Evolutionary conservation across 2,797 vertebrate genomes (phyloP).

Genomic region (Falco novaeseelandiae): DNA sequence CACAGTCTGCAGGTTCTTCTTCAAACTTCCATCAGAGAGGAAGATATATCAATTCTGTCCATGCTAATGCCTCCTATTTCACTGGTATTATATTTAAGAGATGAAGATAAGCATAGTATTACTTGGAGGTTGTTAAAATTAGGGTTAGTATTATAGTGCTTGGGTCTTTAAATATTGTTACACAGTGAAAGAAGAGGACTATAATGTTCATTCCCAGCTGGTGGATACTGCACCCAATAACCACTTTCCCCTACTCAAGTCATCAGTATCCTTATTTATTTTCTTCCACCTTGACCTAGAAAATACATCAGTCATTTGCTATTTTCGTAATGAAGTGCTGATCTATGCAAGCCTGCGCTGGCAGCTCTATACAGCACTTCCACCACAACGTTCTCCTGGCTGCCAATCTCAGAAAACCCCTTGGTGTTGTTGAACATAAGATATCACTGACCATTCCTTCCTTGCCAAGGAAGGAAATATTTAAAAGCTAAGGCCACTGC

Average conservation of each 20-base stretch:
- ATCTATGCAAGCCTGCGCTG: slow-evolving; percentile 43
- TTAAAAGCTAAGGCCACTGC: background rate
- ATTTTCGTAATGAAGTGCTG: slow-evolving; percentile 63
- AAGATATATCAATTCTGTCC: background rate
- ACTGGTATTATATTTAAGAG: background rate
- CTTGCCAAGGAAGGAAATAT: slow-evolving; percentile 9
- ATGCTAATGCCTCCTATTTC: background rate
- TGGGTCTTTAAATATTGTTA: background rate
- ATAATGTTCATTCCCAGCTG: background rate
- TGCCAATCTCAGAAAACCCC: slow-evolving; percentile 38
- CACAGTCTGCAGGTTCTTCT: background rate
- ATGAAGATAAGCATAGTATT: background rate
- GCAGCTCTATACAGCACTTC: background rate
- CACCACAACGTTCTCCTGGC: slow-evolving; percentile 5
- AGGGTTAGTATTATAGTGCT: background rate
- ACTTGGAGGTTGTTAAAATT: background rate
- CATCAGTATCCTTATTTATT: slow-evolving; percentile 1
- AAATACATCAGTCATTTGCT: slow-evolving; percentile 33
- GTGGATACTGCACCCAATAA: background rate
- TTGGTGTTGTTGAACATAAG: slow-evolving; percentile 25
- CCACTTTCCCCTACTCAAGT: background rate
- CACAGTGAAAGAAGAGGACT: background rate
- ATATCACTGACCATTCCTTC: slow-evolving; percentile 32
- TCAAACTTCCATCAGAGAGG: background rate
- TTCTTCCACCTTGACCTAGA: slow-evolving; percentile 63